Conservation (phyloP, 2,888 invertebrate genomes). For the Lithophane leautieri region DNA sequence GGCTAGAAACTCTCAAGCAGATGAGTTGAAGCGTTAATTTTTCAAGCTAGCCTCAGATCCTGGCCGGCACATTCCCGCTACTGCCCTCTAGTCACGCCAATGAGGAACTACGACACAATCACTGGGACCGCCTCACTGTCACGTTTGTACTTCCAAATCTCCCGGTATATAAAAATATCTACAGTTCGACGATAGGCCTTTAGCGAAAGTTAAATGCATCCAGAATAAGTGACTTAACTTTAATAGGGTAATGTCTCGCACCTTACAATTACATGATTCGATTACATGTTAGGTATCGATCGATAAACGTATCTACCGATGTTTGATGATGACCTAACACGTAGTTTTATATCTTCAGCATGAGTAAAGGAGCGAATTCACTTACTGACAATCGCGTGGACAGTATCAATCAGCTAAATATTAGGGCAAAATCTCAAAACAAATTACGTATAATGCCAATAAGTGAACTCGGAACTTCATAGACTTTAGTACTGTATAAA, state of each 20-base stretch:
- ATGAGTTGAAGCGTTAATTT: constrained; percentile 20
- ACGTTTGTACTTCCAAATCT: constrained; percentile 76
- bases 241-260: constrained; percentile 63
- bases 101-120: constrained; percentile 46
- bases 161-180: constrained; percentile 77
- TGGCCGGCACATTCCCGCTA: constrained; percentile 37
- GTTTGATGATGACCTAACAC: constrained; percentile 32
- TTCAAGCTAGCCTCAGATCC: not conserved
- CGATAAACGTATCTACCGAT: constrained; percentile 49
- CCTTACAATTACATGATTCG: constrained; percentile 59
- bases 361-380: constrained; percentile 47
- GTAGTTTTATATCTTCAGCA: constrained; percentile 38
- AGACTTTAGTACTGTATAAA: constrained; percentile 63
- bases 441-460: constrained; percentile 44
- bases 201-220: constrained; percentile 85
- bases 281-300: constrained; percentile 61
- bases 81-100: constrained; percentile 63
- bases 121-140: constrained; percentile 65
- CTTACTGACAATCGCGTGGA: constrained; percentile 41
- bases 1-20: constrained; percentile 17
- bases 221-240: constrained; percentile 63
- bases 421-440: constrained; percentile 50
- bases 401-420: constrained; percentile 45
- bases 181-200: constrained; percentile 82
- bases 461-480: constrained; percentile 47